These are phyloP conservation scores for Meda fulgida DNA, from an alignment of 2,797 vertebrate genomes.

Conservation along the genomic window DNA sequence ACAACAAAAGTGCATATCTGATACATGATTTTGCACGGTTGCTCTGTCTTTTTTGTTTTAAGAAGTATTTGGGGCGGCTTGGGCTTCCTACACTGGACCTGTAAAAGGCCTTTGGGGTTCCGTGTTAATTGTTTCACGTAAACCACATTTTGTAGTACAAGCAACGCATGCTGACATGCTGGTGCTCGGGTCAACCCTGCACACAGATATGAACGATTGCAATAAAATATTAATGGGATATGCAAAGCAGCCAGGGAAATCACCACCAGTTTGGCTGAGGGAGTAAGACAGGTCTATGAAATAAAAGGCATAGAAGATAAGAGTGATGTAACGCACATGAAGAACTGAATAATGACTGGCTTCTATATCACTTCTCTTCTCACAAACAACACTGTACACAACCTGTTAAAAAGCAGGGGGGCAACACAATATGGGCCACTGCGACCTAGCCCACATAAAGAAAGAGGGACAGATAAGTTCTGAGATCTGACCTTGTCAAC, in stretches of 20 bases:
- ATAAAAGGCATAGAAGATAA: slow-evolving; percentile 26
- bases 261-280: slow-evolving; percentile 50
- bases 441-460: neutral
- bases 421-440: neutral
- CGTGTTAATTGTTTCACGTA: slow-evolving; percentile 56
- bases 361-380: slow-evolving; percentile 1
- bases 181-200: slow-evolving; percentile 69
- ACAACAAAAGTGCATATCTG: slow-evolving; percentile 21
- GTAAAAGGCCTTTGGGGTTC: slow-evolving; percentile 47
- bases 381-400: neutral
- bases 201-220: slow-evolving; percentile 76
- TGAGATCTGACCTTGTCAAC: slow-evolving; percentile 64
- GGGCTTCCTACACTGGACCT: slow-evolving; percentile 20
- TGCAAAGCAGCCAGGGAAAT: slow-evolving; percentile 70
- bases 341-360: slow-evolving; percentile 1
- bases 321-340: slow-evolving; percentile 10
- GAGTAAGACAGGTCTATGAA: slow-evolving; percentile 37
- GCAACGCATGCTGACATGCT: slow-evolving; percentile 47
- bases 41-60: neutral
- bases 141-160: slow-evolving; percentile 54
- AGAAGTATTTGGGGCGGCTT: neutral
- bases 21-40: slow-evolving; percentile 53
- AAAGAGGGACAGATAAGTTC: slow-evolving; percentile 41
- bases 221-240: slow-evolving; percentile 81
- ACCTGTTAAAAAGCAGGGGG: neutral